A percentile compares a stretch with the other conserved stretches of the same genome.
Evolutionary conservation across 2,888 invertebrate species (phyloP).

Genomic region (Conchocele bisecta): DNA sequence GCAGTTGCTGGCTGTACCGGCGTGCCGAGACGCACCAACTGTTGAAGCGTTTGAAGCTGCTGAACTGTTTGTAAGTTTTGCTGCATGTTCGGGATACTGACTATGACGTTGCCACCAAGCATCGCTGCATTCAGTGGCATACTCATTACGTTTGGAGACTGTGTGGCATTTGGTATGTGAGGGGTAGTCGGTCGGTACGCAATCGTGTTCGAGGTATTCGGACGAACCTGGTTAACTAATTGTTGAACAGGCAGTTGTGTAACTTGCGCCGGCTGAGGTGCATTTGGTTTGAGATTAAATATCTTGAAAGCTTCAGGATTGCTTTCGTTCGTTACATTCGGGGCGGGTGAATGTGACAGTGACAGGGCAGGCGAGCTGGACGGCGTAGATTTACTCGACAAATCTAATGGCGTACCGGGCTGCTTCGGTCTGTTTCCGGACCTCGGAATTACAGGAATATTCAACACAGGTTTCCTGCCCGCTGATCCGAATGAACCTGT

Average conservation of each 20-base stretch:
- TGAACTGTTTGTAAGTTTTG: conserved; percentile 7
- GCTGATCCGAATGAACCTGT: conserved; percentile 28
- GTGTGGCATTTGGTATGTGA: conserved; percentile 35
- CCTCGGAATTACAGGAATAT: conserved; percentile 60
- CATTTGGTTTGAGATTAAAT: conserved; percentile 70
- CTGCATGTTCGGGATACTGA: conserved; percentile 19
- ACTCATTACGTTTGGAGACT: conserved; percentile 45
- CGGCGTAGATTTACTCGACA: conserved; percentile 51
- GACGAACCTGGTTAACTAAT: conserved; percentile 36
- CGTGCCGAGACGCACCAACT: conserved; percentile 42
- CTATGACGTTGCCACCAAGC: conserved; percentile 31
- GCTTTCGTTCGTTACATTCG: conserved; percentile 41
- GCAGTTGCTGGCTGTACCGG: neutral
- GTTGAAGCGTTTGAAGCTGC: conserved; percentile 14
- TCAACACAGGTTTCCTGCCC: conserved; percentile 57
- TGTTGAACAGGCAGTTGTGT: conserved; percentile 16
- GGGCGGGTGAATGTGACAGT: conserved; percentile 10
- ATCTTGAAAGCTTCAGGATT: conserved; percentile 74
- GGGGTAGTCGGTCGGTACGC: conserved; percentile 49
- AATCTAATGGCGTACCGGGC: conserved; percentile 49
- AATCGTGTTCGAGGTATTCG: conserved; percentile 48
- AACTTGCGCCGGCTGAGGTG: neutral
- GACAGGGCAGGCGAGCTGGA: conserved; percentile 38
- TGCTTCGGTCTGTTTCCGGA: conserved; percentile 12
- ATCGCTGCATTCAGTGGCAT: conserved; percentile 39